Evolutionary conservation across 2,888 invertebrate genomes (phyloP), one percentile per base, ranked within the genome.

Genomic region (Myopa tessellatipennis): DNA sequence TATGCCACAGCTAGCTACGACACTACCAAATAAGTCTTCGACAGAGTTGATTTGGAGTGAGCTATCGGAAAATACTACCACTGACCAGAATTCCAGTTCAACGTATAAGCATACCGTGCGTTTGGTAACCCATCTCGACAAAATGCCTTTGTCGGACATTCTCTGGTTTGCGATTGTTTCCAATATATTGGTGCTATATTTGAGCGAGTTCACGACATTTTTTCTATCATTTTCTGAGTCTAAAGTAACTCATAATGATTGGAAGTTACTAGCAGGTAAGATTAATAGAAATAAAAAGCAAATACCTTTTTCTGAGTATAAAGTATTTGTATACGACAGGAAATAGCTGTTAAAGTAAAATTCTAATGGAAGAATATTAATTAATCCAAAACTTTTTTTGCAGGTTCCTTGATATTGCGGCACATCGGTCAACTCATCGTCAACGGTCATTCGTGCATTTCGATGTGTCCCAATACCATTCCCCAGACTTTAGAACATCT

Each of bases 351-450:
- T 26, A 26, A 26, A 26, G 26, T 26, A 26, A 45, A 45, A 45
- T 10, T 45, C 6, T 45, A 10, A 6, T 45, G 6, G 45, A 10
- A 10, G 3, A 45, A 45, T 8, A 3, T 45, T 45, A 45, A 6
- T 4, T 45, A 45, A 8, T 45, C 3, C 3, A 45, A 40, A 45
- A 45, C 3, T 45, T 45, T 50, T 18, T 50, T 58, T 10, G 89
- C 94, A 34, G 94, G 94, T 0, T 92, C 93, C 0, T 85, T 95
- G 7, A 87, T 97, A 55, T 89, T 96, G 70, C 92, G 94, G 45
- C 94, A 95, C 83, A 91, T 96, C 71, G 93, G 94, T 0, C 98
- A 98, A 89, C 90, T 97, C 74, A 92, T 95, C 84, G 80, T 79
- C 52, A 96, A 96, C 86, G 96, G 93, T 0, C 94, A 95, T 86